Base-by-base conservation (phyloP, 1,140 invertebrate genomes). In the Diachasmimorpha longicaudata region DNA sequence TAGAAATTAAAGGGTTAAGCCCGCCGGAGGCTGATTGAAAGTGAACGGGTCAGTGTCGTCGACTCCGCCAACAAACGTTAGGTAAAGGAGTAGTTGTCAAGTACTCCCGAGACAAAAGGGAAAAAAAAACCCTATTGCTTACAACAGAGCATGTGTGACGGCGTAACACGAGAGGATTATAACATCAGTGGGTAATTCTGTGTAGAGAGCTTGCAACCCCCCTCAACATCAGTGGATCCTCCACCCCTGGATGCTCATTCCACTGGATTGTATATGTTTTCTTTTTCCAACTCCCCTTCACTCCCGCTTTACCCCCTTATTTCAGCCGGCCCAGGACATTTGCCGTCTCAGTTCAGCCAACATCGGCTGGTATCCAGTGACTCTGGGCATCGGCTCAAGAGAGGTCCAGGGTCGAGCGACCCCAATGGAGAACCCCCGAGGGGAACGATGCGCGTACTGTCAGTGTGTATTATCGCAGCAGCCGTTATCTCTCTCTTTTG, bases 101-200 rank as follows among this genome's bases (percentile, higher is more conserved):
- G 48, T 37, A 77, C n/a, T 39, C 25, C 74, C 31, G 44, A 23
- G 63, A 42, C n/a, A 63, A 68, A 68, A 58, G 70, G 14, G 31
- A 48, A 37, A 44, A 36, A 78, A 81, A 84, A 84, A 80, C 81
- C 79, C 80, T 84, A 85, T 85, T 84, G 83, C 83, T 85, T 83
- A 83, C 80, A 82, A 82, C 78, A 77, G 80, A 75, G 85, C 85
- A 86, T 88, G 85, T 86, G 86, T 82, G 83, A 85, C 81, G 81
- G 83, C 83, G 87, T 87, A 88, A 88, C 87, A 85, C 84, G 85
- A 89, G 85, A 88, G 87, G 88, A 89, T 89, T 89, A 89, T 88
- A 88, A 88, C 86, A 89, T 89, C 87, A 87, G 87, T 85, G 86
- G 81, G 82, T 85, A 84, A 86, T 85, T 85, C 82, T 77, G 75